phyloP scores from a whole-genome alignment of 2,888 invertebrate species.

The Ganaspis brasiliensis region DNA sequence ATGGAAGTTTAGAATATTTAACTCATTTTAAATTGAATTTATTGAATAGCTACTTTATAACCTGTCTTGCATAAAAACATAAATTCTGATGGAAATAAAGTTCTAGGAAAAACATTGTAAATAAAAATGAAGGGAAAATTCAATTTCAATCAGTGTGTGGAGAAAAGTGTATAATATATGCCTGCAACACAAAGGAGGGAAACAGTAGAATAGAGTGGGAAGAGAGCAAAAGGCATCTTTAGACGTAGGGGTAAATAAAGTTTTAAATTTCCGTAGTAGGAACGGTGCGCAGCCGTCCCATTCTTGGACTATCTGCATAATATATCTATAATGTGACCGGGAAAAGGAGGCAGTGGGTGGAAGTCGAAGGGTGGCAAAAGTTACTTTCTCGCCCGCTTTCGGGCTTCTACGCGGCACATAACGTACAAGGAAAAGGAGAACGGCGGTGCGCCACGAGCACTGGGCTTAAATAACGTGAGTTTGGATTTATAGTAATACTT shows the following conservation, averaged over 20 bases:
- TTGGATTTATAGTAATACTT: conserved; percentile 81
- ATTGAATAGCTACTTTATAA: too few species aligned
- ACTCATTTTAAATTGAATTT: too few species aligned
- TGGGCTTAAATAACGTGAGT: conserved; percentile 79
- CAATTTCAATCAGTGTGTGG: conserved; percentile 52
- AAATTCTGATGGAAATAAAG: neutral
- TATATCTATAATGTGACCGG: conserved; percentile 75
- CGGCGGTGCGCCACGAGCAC: conserved; percentile 65
- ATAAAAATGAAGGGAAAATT: neutral
- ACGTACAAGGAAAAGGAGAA: conserved; percentile 70
- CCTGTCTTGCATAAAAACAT: neutral
- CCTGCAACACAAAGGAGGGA: conserved; percentile 54
- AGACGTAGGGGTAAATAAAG: conserved; percentile 76
- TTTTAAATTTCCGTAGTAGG: conserved; percentile 76
- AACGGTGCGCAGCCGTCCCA: conserved; percentile 63
- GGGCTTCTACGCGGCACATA: conserved; percentile 45
- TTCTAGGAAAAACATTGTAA: neutral
- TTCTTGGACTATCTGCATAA: conserved; percentile 73
- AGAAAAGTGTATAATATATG: conserved; percentile 52
- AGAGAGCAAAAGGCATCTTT: conserved; percentile 65
- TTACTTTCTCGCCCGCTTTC: conserved; percentile 66
- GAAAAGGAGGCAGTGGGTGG: conserved; percentile 56
- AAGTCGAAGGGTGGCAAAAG: conserved; percentile 71
- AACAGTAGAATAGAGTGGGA: conserved; percentile 48
- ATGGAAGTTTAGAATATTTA: too few species aligned